A percentile compares a stretch with the other conserved stretches of the same genome.
Evolutionary conservation across 1,140 invertebrate species (phyloP).

Genomic region (Eumeta japonica): DNA sequence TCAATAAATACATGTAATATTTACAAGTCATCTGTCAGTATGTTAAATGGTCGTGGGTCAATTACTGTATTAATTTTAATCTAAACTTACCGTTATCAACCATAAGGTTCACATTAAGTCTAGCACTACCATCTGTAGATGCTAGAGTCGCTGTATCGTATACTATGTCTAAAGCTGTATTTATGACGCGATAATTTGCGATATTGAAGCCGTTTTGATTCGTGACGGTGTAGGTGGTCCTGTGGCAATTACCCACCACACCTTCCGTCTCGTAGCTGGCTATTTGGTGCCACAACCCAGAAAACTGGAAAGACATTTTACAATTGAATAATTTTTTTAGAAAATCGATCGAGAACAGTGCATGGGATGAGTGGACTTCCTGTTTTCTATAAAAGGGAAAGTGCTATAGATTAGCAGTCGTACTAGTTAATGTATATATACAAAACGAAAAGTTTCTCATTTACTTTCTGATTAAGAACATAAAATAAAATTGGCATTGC

Average conservation of each 20-base stretch:
- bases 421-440: too few relatives aligned
- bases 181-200: constrained; percentile 31
- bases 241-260: constrained; percentile 22
- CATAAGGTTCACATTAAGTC: constrained; percentile 24
- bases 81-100: constrained; percentile 20
- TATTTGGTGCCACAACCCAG: constrained; percentile 38
- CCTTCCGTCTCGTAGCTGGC: constrained; percentile 32
- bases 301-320: constrained; percentile 27
- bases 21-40: too few relatives aligned
- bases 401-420: too few relatives aligned
- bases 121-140: constrained; percentile 24
- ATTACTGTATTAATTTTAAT: too few relatives aligned
- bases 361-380: not conserved
- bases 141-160: constrained; percentile 23
- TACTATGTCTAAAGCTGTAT: constrained; percentile 21
- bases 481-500: too few relatives aligned
- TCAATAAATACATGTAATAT: too few relatives aligned
- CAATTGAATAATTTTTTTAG: constrained; percentile 4
- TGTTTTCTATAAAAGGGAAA: not conserved
- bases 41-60: too few relatives aligned
- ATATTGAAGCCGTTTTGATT: constrained; percentile 20
- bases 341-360: too few relatives aligned
- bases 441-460: too few relatives aligned
- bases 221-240: constrained; percentile 23
- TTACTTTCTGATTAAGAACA: too few relatives aligned